Base-by-base conservation (phyloP, 2,113 vertebrate genomes). In the Neolamprologus ventralis region DNA sequence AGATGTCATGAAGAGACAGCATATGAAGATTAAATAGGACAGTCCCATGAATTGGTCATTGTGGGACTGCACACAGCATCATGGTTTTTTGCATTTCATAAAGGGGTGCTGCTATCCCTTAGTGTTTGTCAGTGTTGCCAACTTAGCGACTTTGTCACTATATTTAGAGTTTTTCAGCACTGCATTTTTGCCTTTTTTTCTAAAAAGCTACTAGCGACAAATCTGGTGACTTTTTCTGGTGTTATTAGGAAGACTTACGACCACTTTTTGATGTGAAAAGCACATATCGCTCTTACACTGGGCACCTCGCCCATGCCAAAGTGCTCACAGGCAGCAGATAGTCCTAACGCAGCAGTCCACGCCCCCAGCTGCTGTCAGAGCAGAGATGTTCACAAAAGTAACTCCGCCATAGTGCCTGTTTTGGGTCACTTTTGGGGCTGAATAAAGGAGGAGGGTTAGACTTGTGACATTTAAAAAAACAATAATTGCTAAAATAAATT, bases 231-330 rank as follows among this genome's bases (percentile, higher is more conserved):
- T 47, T 47, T 16, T 47, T 47, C 45, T 47, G 45, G 45, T 47
- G 45, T 47, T 47, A 47, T 47, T 47, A 47, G 1, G 4, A 47
- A 47, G 14, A 51, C 17, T 51, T 0, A 5, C 9, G 47, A 51
- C 17, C 0, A 51, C 47, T 51, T 51, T 51, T 51, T 51, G 17
- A 51, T 9, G 7, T 51, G 47, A 47, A 51, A 51, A 51, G 47
- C 47, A 19, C 47, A 19, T 19, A 51, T 51, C 17, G 47, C 47
- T 51, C 47, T 51, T 51, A 51, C 47, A 51, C 4, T 51, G 17
- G 47, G 47, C 47, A 51, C 47, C 47, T 51, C 47, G 17, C 47
- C 47, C 47, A 19, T 51, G 47, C 47, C 47, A 51, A 51, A 51
- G 8, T 51, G 17, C 47, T 51, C 47, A 51, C 47, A 51, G 47